Base-by-base conservation (phyloP, 2,797 vertebrate genomes). In the Hybognathus amarus region DNA sequence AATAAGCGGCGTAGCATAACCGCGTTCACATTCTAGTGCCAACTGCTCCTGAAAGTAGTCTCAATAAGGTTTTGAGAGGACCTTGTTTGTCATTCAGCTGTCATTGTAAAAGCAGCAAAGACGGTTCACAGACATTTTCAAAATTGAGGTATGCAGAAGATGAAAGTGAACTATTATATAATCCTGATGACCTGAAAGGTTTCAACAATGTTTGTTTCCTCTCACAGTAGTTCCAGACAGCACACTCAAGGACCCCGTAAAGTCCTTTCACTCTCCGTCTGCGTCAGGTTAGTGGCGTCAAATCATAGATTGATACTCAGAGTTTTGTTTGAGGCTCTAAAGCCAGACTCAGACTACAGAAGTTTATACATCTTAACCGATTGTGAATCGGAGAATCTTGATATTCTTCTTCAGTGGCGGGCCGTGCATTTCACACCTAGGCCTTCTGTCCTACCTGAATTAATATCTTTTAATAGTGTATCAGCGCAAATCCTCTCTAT, bases 71-170 rank as follows among this genome's bases (percentile, higher is more conserved):
- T 54, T 59, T 3, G 2, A 33, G 40, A 73, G 38, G 38, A 15
- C 67, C 36, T 45, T 81, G 54, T 81, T 61, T 71, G 20, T 70
- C 36, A 27, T 33, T 70, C 52, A 68, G 22, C 30, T 33, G 20
- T 80, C 50, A 40, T 30, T 69, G 45, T 52, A 13, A 77, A 45
- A 64, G 33, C n/a, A 56, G 45, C n/a, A 70, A 42, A 54, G 18
- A 66, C 1, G 6, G 40, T 61, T 71, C 8, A 30, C 2, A 38
- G 68, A 71, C 36, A 69, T 24, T 36, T 36, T 5, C 36, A 33
- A 70, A 15, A 15, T 13, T 50, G 38, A 63, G 18, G 70, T 5
- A 27, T 36, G 6, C n/a, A 20, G 66, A 70, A 22, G 10, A 79
- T 54, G 13, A 79, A 54, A 52, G 9, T 0, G 9, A 36, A 11